Evolutionary conservation across 2,797 vertebrate genomes (phyloP).

Genomic region (Babyrousa celebensis): DNA sequence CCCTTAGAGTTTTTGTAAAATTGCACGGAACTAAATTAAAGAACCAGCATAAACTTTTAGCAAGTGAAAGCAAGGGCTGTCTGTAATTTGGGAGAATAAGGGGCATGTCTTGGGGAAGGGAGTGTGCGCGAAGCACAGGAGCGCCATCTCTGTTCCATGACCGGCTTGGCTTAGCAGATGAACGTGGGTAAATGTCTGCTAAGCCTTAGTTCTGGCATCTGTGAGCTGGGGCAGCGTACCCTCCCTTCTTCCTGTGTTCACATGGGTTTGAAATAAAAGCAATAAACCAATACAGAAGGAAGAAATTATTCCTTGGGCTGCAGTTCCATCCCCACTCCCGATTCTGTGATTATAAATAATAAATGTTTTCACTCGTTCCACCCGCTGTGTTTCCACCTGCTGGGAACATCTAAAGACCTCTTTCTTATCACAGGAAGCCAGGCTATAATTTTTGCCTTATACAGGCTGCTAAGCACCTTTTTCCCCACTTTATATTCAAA

Average conservation of each 20-base stretch:
- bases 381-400: conserved; percentile 1
- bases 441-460: neutral
- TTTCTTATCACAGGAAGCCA: neutral
- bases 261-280: neutral
- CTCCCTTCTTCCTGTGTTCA: neutral
- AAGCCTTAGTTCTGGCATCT: conserved; percentile 12
- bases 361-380: conserved; percentile 36
- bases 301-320: neutral
- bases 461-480: neutral
- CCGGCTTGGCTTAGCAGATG: neutral
- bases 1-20: neutral
- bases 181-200: neutral
- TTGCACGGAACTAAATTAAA: neutral
- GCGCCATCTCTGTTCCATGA: neutral
- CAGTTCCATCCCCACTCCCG: neutral
- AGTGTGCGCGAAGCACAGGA: neutral
- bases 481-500: conserved; percentile 13
- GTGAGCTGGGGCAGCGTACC: neutral
- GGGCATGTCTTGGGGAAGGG: neutral
- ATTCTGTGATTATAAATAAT: conserved; percentile 69
- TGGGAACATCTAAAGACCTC: conserved; percentile 45
- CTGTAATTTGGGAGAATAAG: neutral
- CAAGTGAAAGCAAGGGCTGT: neutral
- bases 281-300: neutral
- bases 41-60: neutral